These are phyloP conservation scores for Synanthedon myopaeformis DNA, from an alignment of 2,888 invertebrate genomes.

Conservation along the genomic window DNA sequence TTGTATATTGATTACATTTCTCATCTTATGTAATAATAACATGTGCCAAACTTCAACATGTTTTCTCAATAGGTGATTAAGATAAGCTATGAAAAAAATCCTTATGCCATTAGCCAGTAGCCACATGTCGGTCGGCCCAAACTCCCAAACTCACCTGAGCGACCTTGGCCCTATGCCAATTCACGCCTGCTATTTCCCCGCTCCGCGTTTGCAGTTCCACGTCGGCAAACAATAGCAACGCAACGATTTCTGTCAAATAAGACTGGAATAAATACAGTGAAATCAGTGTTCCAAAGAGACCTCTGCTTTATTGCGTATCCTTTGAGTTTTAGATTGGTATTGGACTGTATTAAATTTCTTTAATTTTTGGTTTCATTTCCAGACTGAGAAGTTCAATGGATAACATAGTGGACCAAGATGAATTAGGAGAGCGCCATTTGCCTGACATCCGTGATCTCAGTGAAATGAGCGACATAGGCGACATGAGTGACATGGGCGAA, in stretches of 20 bases:
- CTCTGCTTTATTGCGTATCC: too few relatives aligned
- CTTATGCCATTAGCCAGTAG: constrained; percentile 10
- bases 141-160: constrained; percentile 64
- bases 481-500: constrained; percentile 63
- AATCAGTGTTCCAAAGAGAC: background rate
- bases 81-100: constrained; percentile 5
- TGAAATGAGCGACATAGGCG: constrained; percentile 60
- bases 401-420: constrained; percentile 79
- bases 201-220: constrained; percentile 57
- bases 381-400: constrained; percentile 81
- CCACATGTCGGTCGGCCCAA: constrained; percentile 32
- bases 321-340: background rate
- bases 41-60: constrained; percentile 28
- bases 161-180: constrained; percentile 62
- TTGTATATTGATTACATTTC: too few relatives aligned
- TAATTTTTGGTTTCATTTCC: constrained; percentile 19
- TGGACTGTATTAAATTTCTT: background rate
- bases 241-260: constrained; percentile 26
- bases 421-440: constrained; percentile 51
- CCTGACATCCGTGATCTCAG: constrained; percentile 60
- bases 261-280: background rate
- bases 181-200: constrained; percentile 50
- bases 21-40: constrained; percentile 15
- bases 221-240: constrained; percentile 62
- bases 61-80: constrained; percentile 29